These are phyloP conservation scores for Procambarus virginalis DNA, from an alignment of 1,140 invertebrate genomes.

Conservation along the genomic window DNA sequence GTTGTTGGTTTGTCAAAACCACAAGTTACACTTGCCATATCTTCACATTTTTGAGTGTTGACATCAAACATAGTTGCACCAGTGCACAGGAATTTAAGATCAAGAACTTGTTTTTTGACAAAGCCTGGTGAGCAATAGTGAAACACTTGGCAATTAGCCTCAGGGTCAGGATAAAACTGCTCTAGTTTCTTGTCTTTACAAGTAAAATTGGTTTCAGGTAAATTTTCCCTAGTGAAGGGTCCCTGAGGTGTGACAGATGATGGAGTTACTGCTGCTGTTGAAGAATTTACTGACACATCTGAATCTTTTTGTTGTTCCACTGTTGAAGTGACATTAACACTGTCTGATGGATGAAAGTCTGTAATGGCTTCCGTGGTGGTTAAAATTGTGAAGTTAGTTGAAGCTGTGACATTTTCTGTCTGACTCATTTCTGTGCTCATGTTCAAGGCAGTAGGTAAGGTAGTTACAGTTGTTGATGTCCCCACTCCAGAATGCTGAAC, in stretches of 20 bases:
- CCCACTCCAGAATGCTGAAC: not conserved
- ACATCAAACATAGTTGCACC: slow-evolving; percentile 78
- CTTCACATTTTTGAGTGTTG: slow-evolving; percentile 76
- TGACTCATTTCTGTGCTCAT: not conserved
- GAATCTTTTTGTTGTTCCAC: not conserved
- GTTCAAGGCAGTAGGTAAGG: not conserved
- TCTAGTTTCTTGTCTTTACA: slow-evolving; percentile 78
- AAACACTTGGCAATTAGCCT: slow-evolving; percentile 78
- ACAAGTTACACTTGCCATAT: slow-evolving; percentile 62
- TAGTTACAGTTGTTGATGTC: slow-evolving; percentile 8
- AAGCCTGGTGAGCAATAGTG: slow-evolving; percentile 80
- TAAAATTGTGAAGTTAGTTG: not conserved
- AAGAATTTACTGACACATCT: not conserved
- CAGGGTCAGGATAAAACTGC: slow-evolving; percentile 77
- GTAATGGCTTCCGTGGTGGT: not conserved
- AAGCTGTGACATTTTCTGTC: not conserved
- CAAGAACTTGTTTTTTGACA: slow-evolving; percentile 77
- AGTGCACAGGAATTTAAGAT: slow-evolving; percentile 79
- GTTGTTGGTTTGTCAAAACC: not conserved
- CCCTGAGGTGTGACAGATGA: slow-evolving; percentile 1
- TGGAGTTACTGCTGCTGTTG: not conserved
- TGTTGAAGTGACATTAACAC: slow-evolving; percentile 45
- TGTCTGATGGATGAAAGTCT: not conserved
- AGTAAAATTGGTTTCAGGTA: slow-evolving; percentile 74
- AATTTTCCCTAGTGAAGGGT: slow-evolving; percentile 43